A percentile compares a stretch with the other conserved stretches of the same genome.
Evolutionary conservation across 1,140 invertebrate genomes (phyloP).

Genomic region (Micrasema longulum): DNA sequence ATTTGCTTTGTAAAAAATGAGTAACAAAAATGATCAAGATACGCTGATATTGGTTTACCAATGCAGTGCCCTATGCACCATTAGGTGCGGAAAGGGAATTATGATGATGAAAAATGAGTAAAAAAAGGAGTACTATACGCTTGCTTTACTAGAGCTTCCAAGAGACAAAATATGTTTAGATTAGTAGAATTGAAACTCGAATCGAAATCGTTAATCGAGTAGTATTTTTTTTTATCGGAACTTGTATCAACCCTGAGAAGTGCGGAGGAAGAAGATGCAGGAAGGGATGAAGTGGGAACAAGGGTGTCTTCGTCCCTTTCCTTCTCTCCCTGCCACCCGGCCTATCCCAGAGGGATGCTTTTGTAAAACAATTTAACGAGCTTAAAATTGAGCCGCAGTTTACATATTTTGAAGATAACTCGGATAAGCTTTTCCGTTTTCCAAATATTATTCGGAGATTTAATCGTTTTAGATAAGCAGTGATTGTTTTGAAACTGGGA

Average conservation of each 20-base stretch:
- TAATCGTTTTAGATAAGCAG: conserved; percentile 7
- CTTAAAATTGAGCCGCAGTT: conserved; percentile 54
- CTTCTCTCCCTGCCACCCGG: conserved; percentile 9
- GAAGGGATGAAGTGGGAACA: conserved; percentile 5
- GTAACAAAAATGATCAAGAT: too few species aligned
- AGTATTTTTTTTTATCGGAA: too few species aligned
- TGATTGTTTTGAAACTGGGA: background rate
- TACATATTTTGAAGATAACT: conserved; percentile 37
- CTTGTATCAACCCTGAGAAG: too few species aligned
- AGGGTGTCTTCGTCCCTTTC: conserved; percentile 38
- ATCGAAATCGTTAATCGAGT: background rate
- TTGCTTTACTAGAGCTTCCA: too few species aligned
- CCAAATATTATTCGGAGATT: conserved; percentile 20
- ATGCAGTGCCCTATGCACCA: too few species aligned
- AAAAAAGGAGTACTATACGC: too few species aligned
- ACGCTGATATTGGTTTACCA: too few species aligned
- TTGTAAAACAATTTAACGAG: conserved; percentile 56
- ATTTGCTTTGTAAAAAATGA: too few species aligned
- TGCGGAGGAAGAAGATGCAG: background rate
- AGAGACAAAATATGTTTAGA: too few species aligned
- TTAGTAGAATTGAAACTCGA: too few species aligned
- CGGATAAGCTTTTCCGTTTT: conserved; percentile 16
- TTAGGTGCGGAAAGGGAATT: too few species aligned
- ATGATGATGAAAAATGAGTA: too few species aligned
- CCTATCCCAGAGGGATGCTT: background rate